phyloP scores from a whole-genome alignment of 2,888 invertebrate species.

The Melinaea marsaeus region DNA sequence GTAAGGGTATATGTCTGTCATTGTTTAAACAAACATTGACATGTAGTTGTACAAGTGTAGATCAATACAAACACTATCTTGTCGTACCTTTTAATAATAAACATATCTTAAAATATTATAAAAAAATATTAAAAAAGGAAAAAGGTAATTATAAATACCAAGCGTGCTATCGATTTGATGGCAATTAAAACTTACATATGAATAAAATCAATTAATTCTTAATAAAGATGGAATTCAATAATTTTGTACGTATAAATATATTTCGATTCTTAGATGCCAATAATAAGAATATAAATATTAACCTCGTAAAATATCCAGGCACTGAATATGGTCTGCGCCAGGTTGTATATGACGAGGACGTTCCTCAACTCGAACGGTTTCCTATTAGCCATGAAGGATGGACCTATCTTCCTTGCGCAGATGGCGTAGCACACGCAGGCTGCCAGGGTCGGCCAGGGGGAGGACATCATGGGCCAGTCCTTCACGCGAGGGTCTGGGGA shows the following conservation, averaged over 20 bases:
- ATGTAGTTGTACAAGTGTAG: no score
- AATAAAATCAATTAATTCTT: not conserved
- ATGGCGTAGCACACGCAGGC: constrained; percentile 91
- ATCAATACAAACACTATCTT: no score
- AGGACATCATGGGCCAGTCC: constrained; percentile 93
- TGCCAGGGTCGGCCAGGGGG: constrained; percentile 89
- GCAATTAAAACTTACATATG: not conserved
- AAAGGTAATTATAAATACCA: not conserved
- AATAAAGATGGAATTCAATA: not conserved
- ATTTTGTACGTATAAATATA: not conserved
- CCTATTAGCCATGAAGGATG: constrained; percentile 91
- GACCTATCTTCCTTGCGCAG: constrained; percentile 89
- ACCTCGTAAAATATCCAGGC: constrained; percentile 96
- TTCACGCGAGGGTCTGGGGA: constrained; percentile 90
- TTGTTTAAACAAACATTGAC: no score
- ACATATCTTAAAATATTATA: no score
- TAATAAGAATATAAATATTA: constrained; percentile 22
- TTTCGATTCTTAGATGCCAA: not conserved
- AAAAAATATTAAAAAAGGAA: no score
- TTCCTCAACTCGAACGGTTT: constrained; percentile 90
- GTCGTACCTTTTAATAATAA: no score
- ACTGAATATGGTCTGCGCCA: constrained; percentile 93
- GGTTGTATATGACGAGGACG: constrained; percentile 90
- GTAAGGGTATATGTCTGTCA: no score
- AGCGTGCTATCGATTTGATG: not conserved